phyloP scores from a whole-genome alignment of 2,113 vertebrate genomes.

The Mobula birostris region DNA sequence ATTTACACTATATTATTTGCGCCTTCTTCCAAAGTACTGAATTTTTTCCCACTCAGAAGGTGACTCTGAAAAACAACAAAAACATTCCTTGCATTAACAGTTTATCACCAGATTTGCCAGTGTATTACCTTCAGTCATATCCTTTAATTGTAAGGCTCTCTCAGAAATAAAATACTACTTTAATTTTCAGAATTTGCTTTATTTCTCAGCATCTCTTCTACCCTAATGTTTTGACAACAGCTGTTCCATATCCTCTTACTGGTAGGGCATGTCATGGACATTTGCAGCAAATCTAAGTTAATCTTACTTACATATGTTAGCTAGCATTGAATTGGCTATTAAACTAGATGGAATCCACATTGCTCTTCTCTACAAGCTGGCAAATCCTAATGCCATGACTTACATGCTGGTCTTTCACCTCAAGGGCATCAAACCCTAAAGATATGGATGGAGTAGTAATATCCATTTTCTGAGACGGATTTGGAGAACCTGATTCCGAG shows the following conservation, averaged over 20 bases:
- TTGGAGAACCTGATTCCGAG: background rate
- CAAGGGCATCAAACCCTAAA: background rate
- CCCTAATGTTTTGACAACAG: background rate
- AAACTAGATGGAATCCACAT: background rate
- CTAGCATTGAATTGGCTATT: background rate
- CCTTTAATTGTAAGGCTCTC: too few species aligned
- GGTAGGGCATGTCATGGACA: too few species aligned
- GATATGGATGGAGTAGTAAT: background rate
- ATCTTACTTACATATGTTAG: background rate
- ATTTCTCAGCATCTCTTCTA: background rate
- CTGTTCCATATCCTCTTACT: background rate
- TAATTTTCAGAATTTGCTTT: background rate
- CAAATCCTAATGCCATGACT: background rate
- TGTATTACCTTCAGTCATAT: conserved; percentile 39
- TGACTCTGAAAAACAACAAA: conserved; percentile 50
- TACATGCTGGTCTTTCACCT: background rate
- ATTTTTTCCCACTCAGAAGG: conserved; percentile 53
- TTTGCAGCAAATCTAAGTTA: background rate
- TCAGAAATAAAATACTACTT: background rate
- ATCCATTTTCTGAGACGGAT: background rate
- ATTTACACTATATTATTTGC: conserved; percentile 10
- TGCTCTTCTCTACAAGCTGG: background rate
- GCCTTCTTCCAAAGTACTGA: conserved; percentile 48
- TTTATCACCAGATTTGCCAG: conserved; percentile 14
- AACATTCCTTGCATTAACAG: background rate